These are phyloP conservation scores for Oncorhynchus kisutch DNA, from an alignment of 2,113 vertebrate species.

Conservation along the genomic window DNA sequence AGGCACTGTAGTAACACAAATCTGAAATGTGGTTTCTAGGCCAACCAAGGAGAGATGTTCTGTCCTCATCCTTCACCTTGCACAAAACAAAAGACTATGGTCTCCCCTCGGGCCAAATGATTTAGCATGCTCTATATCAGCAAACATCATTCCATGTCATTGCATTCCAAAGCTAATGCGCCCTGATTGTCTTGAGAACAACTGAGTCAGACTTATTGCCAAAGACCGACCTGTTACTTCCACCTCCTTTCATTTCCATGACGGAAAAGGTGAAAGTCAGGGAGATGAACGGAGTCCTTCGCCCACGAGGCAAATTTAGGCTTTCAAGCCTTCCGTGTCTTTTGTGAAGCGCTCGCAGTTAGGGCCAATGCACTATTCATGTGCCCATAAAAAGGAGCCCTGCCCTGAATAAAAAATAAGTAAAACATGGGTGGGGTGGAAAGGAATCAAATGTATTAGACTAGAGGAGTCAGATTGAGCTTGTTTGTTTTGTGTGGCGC, in stretches of 20 bases:
- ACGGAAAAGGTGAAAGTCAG: conserved; percentile 35
- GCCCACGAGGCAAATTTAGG: conserved; percentile 52
- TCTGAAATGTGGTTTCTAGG: conserved; percentile 16
- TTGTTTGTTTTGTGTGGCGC: conserved; percentile 50
- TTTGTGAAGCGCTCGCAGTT: conserved; percentile 48
- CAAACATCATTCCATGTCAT: conserved; percentile 74
- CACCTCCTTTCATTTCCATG: conserved; percentile 63
- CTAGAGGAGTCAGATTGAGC: conserved; percentile 57
- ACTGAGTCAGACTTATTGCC: conserved; percentile 59
- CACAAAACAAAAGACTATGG: conserved; percentile 36
- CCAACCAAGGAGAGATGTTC: conserved; percentile 46
- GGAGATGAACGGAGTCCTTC: conserved; percentile 34
- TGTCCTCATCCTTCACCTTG: conserved; percentile 12
- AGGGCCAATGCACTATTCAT: conserved; percentile 63
- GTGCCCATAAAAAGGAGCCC: conserved; percentile 34
- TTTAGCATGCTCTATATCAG: conserved; percentile 68
- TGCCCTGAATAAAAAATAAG: conserved; percentile 51
- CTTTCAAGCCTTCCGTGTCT: conserved; percentile 45
- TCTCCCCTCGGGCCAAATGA: conserved; percentile 55
- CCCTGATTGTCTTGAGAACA: conserved; percentile 64
- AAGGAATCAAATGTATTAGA: conserved; percentile 21
- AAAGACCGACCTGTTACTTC: conserved; percentile 70
- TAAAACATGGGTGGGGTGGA: conserved; percentile 2
- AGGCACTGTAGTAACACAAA: background rate
- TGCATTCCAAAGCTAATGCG: conserved; percentile 68